Conservation (phyloP, 2,888 invertebrate genomes). For the Epinotia demarniana region DNA sequence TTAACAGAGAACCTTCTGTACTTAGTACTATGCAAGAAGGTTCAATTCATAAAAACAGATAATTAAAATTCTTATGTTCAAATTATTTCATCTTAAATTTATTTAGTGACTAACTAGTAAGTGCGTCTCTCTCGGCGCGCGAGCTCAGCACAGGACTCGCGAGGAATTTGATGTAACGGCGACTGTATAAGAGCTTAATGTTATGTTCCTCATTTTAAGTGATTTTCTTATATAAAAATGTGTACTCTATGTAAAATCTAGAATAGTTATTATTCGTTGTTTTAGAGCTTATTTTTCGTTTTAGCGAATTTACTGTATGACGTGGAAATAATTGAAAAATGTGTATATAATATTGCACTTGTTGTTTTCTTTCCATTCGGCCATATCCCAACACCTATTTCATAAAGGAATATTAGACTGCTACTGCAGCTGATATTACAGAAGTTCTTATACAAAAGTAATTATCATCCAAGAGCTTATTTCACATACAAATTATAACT, state of each 20-base stretch:
- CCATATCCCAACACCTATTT: conserved; percentile 34
- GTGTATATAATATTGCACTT: conserved; percentile 47
- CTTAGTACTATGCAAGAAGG: too few species aligned
- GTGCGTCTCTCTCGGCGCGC: conserved; percentile 14
- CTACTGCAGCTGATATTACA: too few species aligned
- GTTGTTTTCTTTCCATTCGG: conserved; percentile 50
- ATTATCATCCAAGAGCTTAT: too few species aligned
- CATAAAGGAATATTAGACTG: too few species aligned
- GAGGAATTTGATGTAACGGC: conserved; percentile 15
- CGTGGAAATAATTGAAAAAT: conserved; percentile 50
- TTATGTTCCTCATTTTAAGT: conserved; percentile 56
- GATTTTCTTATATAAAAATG: conserved; percentile 48
- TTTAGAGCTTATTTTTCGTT: conserved; percentile 52
- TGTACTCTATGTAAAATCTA: conserved; percentile 52
- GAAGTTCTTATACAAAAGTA: too few species aligned
- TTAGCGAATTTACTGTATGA: conserved; percentile 50
- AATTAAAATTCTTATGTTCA: too few species aligned
- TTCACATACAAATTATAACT: too few species aligned
- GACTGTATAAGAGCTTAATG: conserved; percentile 40
- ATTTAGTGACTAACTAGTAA: neutral
- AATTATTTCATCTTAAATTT: too few species aligned
- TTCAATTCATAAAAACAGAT: too few species aligned
- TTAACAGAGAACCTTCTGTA: too few species aligned
- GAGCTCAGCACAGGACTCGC: conserved; percentile 16
- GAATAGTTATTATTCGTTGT: conserved; percentile 49